These are phyloP conservation scores for Microcebus murinus DNA, from an alignment of 2,113 vertebrate genomes.

Conservation along the genomic window DNA sequence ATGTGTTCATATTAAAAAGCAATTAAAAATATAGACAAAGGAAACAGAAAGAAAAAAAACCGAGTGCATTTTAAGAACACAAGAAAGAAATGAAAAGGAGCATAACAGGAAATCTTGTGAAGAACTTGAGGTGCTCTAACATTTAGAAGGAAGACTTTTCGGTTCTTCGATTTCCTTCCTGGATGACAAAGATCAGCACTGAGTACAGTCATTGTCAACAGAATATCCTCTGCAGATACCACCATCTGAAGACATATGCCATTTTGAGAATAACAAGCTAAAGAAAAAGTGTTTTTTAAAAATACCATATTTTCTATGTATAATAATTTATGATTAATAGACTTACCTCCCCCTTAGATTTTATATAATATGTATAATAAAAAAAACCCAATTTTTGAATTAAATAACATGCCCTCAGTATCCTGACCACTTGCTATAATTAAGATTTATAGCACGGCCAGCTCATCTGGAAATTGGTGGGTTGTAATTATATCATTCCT, in stretches of 20 bases:
- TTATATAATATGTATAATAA: neutral
- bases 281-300: constrained; percentile 58
- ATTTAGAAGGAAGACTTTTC: neutral
- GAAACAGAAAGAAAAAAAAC: neutral
- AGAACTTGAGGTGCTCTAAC: neutral
- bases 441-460: constrained; percentile 57
- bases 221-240: neutral
- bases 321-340: neutral
- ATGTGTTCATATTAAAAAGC: neutral
- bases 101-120: neutral
- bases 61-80: neutral
- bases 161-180: neutral
- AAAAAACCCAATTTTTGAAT: constrained; percentile 31
- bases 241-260: constrained; percentile 50
- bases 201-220: constrained; percentile 4
- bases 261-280: constrained; percentile 56
- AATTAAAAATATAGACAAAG: constrained; percentile 26
- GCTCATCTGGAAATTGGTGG: constrained; percentile 66
- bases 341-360: constrained; percentile 39
- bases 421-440: constrained; percentile 40
- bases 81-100: neutral
- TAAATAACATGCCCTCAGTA: constrained; percentile 35
- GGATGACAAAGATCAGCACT: neutral
- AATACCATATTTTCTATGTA: neutral
- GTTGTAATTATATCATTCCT: constrained; percentile 37